A percentile compares a stretch with the other conserved stretches of the same genome.
These are phyloP conservation scores for Caranx melampygus DNA, from an alignment of 2,113 vertebrate species.

Conservation along the genomic window DNA sequence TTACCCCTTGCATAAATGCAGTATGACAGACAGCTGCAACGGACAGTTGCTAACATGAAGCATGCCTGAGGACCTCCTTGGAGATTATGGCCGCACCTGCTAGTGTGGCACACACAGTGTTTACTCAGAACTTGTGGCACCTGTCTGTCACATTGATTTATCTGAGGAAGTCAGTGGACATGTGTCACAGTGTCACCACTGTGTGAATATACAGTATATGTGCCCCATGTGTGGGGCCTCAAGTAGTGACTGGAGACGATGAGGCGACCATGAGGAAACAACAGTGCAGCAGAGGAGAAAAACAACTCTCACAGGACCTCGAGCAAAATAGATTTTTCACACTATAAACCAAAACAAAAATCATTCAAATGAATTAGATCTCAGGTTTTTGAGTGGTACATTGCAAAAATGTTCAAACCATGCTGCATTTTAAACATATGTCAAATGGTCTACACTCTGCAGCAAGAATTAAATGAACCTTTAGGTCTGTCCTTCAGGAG, in stretches of 20 bases:
- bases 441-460: background rate
- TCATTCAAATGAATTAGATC: background rate
- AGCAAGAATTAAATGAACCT: background rate
- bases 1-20: background rate
- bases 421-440: background rate
- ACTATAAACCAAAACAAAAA: background rate
- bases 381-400: no score
- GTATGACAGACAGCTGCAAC: conserved; percentile 63
- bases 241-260: background rate
- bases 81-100: conserved; percentile 50
- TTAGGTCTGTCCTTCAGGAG: background rate
- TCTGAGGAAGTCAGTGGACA: conserved; percentile 26
- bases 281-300: background rate
- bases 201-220: conserved; percentile 35
- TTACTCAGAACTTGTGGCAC: conserved; percentile 55
- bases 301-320: background rate
- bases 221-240: conserved; percentile 27
- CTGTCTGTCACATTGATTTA: conserved; percentile 65
- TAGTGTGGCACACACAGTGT: conserved; percentile 28
- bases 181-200: conserved; percentile 46
- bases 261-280: conserved; percentile 2
- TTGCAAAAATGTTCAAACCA: no score
- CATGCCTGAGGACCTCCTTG: conserved; percentile 43
- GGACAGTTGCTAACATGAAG: conserved; percentile 59
- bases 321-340: background rate